Evolutionary conservation across 2,113 vertebrate genomes (phyloP), one percentile per base, ranked within the genome.

Genomic region (Tupaia chinensis): DNA sequence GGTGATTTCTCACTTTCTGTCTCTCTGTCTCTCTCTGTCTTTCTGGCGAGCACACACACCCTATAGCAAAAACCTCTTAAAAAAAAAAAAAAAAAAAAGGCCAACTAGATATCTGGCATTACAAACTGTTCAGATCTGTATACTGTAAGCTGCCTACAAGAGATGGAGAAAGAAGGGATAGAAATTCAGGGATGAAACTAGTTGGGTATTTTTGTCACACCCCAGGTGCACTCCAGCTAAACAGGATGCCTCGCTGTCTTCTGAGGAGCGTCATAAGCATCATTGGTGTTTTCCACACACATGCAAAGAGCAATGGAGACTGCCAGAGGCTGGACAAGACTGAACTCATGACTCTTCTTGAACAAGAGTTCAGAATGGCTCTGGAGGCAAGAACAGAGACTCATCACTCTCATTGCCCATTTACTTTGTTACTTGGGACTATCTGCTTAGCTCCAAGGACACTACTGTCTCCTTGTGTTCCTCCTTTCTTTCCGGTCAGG

Each of bases 281-380:
- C 61, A 84, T 65, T 0, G 44, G 76, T n/a, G 83, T 95, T 72
- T 97, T 93, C 93, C 78, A 95, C 56, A 77, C 78, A 58, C 14
- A 81, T 29, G n/a, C 44, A 0, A 63, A 63, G 22, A 85, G 16
- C 3, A 23, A 80, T 34, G 61, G 79, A 76, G 68, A 70, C 7
- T 80, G 32, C 25, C 87, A 95, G 83, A 80, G 87, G n/a, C 68
- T 89, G 22, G 85, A 61, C 3, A 77, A 14, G 17, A 53, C 44
- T 54, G 84, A 91, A 88, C 12, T 95, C 66, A 95, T 85, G 83
- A 87, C 87, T 69, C 79, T 95, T 27, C 60, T 91, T 60, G 66
- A 80, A 29, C 60, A 96, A 53, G 91, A 93, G 61, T 61, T 89
- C 74, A 56, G 56, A 80, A 78, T 77, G 12, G 44, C 44, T 54